Evolutionary conservation across 2,797 vertebrate genomes (phyloP).

Genomic region (Glyptemys insculpta): DNA sequence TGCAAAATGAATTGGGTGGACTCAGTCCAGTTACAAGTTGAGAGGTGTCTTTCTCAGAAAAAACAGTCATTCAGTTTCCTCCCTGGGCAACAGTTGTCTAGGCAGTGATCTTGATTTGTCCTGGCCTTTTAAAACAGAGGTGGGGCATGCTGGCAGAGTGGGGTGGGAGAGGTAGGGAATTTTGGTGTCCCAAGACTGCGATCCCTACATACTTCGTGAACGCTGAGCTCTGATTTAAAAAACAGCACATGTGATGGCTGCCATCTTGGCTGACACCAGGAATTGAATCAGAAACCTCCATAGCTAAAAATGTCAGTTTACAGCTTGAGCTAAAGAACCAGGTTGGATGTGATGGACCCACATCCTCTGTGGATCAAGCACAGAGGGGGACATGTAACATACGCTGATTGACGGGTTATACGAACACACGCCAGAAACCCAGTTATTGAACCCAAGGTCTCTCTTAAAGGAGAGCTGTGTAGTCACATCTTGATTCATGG

Average conservation of each 20-base stretch:
- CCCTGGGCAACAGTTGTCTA: not conserved
- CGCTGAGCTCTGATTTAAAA: not conserved
- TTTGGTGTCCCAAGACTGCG: not conserved
- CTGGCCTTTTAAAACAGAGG: not conserved
- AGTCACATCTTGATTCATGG: fast-evolving
- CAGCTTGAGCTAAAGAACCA: not conserved
- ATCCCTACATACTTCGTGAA: not conserved
- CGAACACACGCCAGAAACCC: slow-evolving; percentile 24
- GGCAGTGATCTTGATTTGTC: not conserved
- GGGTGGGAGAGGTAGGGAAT: not conserved
- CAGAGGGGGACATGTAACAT: not conserved
- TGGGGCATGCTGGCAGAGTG: not conserved
- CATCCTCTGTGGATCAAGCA: not conserved
- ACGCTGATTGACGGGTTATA: not conserved
- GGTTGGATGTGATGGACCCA: not conserved
- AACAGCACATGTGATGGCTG: not conserved
- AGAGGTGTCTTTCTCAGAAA: not conserved
- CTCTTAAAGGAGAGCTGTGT: slow-evolving; percentile 8
- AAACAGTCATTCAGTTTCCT: not conserved
- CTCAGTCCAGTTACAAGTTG: not conserved
- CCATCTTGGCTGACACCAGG: not conserved
- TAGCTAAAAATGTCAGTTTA: not conserved
- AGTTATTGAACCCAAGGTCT: not conserved
- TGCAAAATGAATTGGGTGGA: not conserved
- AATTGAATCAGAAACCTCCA: not conserved